Base-by-base conservation (phyloP, 2,113 vertebrate genomes). In the Ancistrus triradiatus region DNA sequence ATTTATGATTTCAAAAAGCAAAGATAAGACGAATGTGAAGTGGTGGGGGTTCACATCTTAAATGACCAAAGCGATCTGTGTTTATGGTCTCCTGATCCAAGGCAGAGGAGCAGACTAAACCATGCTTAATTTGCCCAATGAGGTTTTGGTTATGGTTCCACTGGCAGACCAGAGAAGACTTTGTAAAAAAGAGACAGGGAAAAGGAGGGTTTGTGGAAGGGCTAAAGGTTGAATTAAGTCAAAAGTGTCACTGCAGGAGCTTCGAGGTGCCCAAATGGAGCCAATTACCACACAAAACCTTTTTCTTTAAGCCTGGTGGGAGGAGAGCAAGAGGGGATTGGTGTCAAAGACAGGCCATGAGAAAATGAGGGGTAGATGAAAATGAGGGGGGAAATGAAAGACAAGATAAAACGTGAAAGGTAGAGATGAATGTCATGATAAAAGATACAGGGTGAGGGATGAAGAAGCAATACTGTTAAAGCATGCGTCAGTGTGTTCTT, bases 101-200 rank as follows among this genome's bases (percentile, higher is more conserved):
- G 73, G 85, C 90, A 92, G 89, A 83, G 79, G 79, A 80, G 75
- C 78, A 74, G 77, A 74, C 80, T 88, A 89, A 89, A 88, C 84
- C 85, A 61, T 86, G 84, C 85, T 90, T 90, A 90, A 91, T 92
- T 91, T 87, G 81, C 80, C 83, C 81, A 81, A 86, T 84, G 84
- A 86, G 60, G 88, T 88, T 92, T 88, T 82, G 77, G 83, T 91
- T 91, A 88, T 82, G 84, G 77, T 74, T 80, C 78, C 74, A 79
- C 18, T 18, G 31, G 5, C 17, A 14, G 49, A 68, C 47, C 79
- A 79, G 80, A 81, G 77, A 76, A 78, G 74, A 81, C 81, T 85
- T 85, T 85, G 80, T n/a, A 87, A 87, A 68, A 68, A 18, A 42
- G 28, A 60, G 57, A 63, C 21, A 40, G 33, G n/a, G 52, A 46